phyloP scores from a whole-genome alignment of 2,113 vertebrate species.

The Daboia siamensis region DNA sequence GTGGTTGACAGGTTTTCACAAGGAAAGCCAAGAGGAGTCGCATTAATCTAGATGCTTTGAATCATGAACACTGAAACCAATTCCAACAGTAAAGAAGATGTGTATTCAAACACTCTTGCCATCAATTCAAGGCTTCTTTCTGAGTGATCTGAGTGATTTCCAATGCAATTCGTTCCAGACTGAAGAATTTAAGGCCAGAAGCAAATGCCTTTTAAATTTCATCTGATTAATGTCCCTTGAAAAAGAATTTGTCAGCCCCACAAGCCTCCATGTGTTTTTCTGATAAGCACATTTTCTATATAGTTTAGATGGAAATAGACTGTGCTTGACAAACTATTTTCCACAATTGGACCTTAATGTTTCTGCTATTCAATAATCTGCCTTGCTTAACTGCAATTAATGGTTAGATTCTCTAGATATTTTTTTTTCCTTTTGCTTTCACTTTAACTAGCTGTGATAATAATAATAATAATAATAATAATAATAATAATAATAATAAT shows the following conservation, averaged over 20 bases:
- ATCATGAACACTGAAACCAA: slow-evolving; percentile 21
- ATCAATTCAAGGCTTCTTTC: slow-evolving; percentile 35
- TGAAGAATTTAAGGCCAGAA: slow-evolving; percentile 53
- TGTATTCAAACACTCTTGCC: slow-evolving; percentile 26
- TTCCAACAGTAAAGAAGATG: slow-evolving; percentile 19
- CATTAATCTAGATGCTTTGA: slow-evolving; percentile 13
- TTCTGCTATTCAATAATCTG: slow-evolving; percentile 26
- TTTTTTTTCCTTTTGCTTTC: neutral
- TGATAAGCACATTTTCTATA: slow-evolving; percentile 45
- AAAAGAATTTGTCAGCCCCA: slow-evolving; percentile 53
- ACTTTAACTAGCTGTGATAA: slow-evolving; percentile 15
- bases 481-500: no score
- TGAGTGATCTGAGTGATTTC: slow-evolving; percentile 57
- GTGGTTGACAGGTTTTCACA: slow-evolving; percentile 23
- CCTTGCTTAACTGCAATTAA: slow-evolving; percentile 34
- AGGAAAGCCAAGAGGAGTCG: slow-evolving; percentile 28
- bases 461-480: no score
- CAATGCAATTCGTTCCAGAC: slow-evolving; percentile 53
- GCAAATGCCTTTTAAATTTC: slow-evolving; percentile 54
- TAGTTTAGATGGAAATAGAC: slow-evolving; percentile 19
- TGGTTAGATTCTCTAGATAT: slow-evolving; percentile 1
- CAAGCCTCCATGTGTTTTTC: slow-evolving; percentile 35
- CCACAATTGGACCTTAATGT: slow-evolving; percentile 36
- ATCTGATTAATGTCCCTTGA: slow-evolving; percentile 62
- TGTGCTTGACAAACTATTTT: slow-evolving; percentile 43